Evolutionary conservation across 2,113 vertebrate species (phyloP).

Genomic region (Mugil cephalus): DNA sequence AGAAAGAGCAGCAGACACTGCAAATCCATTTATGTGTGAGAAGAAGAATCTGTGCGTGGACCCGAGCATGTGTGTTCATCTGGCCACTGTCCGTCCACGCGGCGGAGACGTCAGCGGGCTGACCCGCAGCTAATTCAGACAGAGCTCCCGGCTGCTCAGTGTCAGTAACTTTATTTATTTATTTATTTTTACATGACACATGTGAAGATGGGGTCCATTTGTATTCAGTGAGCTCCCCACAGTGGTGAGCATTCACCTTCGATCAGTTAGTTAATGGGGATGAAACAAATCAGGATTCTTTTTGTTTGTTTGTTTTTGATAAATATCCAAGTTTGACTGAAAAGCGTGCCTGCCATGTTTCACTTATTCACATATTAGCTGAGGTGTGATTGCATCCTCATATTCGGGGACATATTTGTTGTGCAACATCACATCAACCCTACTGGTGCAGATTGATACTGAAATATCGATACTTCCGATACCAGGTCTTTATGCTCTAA

Average conservation of each 20-base stretch:
- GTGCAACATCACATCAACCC: too few relatives aligned
- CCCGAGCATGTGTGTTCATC: neutral
- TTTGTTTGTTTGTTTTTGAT: constrained; percentile 12
- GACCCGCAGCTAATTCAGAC: constrained; percentile 11
- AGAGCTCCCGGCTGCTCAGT: constrained; percentile 21
- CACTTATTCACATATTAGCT: too few relatives aligned
- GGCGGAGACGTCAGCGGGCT: constrained; percentile 7
- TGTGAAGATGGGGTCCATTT: neutral
- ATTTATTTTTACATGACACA: constrained; percentile 7
- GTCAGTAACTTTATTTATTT: neutral
- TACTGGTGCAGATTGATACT: too few relatives aligned
- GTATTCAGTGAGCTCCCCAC: neutral
- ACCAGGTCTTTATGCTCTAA: too few relatives aligned
- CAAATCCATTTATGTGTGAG: constrained; percentile 70
- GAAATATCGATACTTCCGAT: too few relatives aligned
- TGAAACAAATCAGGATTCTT: constrained; percentile 6
- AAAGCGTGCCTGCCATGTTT: too few relatives aligned
- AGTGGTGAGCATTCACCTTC: neutral
- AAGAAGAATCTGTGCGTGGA: constrained; percentile 11
- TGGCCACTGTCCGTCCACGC: constrained; percentile 25
- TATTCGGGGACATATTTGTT: too few relatives aligned
- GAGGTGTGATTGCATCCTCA: too few relatives aligned
- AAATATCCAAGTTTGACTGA: neutral
- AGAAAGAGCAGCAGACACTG: constrained; percentile 58
- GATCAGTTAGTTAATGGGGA: constrained; percentile 19